Base-by-base conservation (phyloP, 1,140 invertebrate genomes). In the Solen grandis region DNA sequence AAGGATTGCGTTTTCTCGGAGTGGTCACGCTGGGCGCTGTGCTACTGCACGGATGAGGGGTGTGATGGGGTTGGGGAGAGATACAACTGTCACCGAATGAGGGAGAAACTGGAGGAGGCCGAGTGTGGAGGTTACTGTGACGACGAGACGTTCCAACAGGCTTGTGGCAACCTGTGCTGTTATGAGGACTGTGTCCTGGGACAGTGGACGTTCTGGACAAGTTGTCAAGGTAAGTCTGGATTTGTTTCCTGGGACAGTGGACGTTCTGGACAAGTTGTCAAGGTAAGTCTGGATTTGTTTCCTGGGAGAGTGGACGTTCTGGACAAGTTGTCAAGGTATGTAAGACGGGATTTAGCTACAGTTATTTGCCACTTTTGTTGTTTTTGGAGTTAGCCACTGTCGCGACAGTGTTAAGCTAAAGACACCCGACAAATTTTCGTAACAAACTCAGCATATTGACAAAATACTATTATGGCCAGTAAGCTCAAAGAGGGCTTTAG, bases 51-150 rank as follows among this genome's bases (percentile, higher is more conserved):
- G 13, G n/a, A 46, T 27, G 62, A 78, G 4, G 38, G 29, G 0
- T 82, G 80, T 22, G 36, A 27, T 10, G 78, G 55, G 4, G 63
- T 41, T n/a, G 70, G 73, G 25, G 57, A 63, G 38, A 41, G 83
- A 22, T 62, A 65, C 31, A 79, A 76, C 36, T 86, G 83, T 69
- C 16, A 54, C 8, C 41, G 85, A 65, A 60, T 27, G 29, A 41
- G 85, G 16, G 22, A 75, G 31, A 77, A 74, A 50, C 41, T 60
- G 22, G 29, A 29, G 22, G 27, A 57, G 35, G 55, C 76, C 0
- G 19, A 31, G 27, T 86, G 85, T 31, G 85, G 85, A 5, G 85
- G 85, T 14, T 84, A 83, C 80, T 86, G 85, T 68, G 83, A 84
- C 25, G 59, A 74, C 41, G 38, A 22, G 10, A 77, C 52, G 0